Evolutionary conservation across 2,113 vertebrate genomes (phyloP).

Genomic region (Erinaceus europaeus): DNA sequence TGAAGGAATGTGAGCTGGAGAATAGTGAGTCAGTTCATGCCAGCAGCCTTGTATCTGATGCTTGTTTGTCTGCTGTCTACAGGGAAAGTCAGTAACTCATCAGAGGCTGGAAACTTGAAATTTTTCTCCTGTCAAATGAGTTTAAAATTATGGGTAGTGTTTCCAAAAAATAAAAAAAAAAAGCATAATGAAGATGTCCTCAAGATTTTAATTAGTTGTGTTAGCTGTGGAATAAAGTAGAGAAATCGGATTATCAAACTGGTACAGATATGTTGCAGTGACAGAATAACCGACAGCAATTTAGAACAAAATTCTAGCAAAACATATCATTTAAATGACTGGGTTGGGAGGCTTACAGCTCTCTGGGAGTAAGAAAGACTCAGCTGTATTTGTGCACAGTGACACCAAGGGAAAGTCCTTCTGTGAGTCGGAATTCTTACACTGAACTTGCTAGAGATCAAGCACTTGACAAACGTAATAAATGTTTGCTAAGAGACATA

Average conservation of each 20-base stretch:
- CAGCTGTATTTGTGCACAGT: accelerated
- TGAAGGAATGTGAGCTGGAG: neutral
- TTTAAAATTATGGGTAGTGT: neutral
- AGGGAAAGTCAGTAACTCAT: neutral
- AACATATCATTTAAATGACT: neutral
- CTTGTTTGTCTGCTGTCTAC: neutral
- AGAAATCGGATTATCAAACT: neutral
- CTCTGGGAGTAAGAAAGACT: no score
- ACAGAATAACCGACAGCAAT: neutral
- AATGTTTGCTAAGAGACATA: neutral
- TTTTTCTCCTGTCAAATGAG: neutral
- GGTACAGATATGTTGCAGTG: neutral
- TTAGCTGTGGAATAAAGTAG: neutral
- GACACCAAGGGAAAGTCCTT: neutral
- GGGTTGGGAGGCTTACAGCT: neutral
- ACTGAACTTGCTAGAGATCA: no score
- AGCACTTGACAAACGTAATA: neutral
- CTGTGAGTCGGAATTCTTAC: neutral
- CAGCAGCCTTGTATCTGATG: neutral
- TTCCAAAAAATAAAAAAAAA: neutral
- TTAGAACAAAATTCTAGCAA: neutral
- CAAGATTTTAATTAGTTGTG: neutral
- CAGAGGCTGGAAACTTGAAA: neutral
- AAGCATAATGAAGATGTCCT: neutral
- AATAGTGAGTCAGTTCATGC: neutral